Conservation (phyloP, 1,140 invertebrate genomes). For the Ips typographus region DNA sequence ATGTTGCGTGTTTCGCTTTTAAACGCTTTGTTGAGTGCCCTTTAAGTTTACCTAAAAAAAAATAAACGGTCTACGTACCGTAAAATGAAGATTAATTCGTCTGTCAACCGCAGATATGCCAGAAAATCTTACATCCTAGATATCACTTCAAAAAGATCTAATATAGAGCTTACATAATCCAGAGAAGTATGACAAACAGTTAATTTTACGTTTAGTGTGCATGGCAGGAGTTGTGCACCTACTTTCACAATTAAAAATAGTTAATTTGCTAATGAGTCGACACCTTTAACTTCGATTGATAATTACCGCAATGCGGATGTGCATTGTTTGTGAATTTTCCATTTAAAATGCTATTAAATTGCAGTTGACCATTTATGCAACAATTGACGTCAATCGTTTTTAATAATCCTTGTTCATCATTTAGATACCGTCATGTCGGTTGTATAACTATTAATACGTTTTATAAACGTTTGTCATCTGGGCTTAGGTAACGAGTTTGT, state of each 20-base stretch:
- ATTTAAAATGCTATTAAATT: not conserved
- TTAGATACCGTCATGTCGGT: not conserved
- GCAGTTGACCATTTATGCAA: not conserved
- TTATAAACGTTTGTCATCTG: not conserved
- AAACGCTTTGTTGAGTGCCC: not conserved
- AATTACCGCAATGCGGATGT: constrained; percentile 1
- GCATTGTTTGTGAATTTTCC: constrained; percentile 1
- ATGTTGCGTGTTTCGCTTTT: not conserved
- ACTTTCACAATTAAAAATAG: not conserved
- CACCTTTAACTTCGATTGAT: constrained; percentile 1
- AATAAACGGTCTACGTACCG: not conserved
- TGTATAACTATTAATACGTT: not conserved
- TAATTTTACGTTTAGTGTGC: too few species aligned
- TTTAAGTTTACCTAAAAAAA: not conserved
- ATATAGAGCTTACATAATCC: too few species aligned
- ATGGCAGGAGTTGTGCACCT: too few species aligned
- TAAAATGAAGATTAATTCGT: constrained; percentile 9
- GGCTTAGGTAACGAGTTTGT: not conserved
- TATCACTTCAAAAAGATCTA: too few species aligned
- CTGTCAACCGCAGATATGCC: constrained; percentile 5
- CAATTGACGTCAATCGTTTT: not conserved
- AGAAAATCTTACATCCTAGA: not conserved
- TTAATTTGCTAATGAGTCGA: not conserved
- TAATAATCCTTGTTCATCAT: not conserved
- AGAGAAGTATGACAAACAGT: too few species aligned